Evolutionary conservation across 2,113 vertebrate species (phyloP), one percentile per base, ranked within the genome.

Genomic region (Mustelus asterias): DNA sequence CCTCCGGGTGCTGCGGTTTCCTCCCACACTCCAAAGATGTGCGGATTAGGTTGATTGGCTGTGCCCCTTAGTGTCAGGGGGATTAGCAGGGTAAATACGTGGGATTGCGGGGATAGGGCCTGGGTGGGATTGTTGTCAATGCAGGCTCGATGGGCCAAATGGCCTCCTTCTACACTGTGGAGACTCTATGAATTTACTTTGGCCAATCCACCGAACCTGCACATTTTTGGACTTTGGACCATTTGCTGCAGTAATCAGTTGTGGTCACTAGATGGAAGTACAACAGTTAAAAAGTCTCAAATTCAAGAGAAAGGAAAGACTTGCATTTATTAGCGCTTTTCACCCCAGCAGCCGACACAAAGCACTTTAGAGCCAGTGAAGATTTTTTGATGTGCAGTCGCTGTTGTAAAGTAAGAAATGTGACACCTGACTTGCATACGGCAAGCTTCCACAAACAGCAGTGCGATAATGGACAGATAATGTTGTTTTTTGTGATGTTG

Each of bases 211-310:
- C 48, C 48, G 48, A 48, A 54, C 48, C 48, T 54, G 48, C 48
- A 54, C 48, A 54, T 54, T 54, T 54, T 54, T 54, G 48, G 48
- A 54, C 48, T 54, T 54, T 54, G 48, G 2, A 33, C 37, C 63
- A 67, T 65, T 93, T 65, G 16, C 63, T 93, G 89, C 60, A 93
- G 89, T 93, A 65, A 93, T 65, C 33, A 65, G 5, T 22, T 93
- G n/a, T 65, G 16, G 60, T 37, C 89, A 93, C 60, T 37, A 65
- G 89, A 93, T 93, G 89, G 60, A 93, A 67, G 33, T 93, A 63
- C 89, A 93, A 93, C 10, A 37, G 60, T 16, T 16, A 65, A 67
- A 20, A 65, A 0, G 20, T 22, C 8, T 83, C 37, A 44, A 14
- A 41, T 41, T 20, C 78, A 41, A 37, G 10, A 76, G 26, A 22